A percentile compares a stretch with the other conserved stretches of the same genome.
Evolutionary conservation across 2,113 vertebrate species (phyloP).

Genomic region (Tachysurus fulvidraco): DNA sequence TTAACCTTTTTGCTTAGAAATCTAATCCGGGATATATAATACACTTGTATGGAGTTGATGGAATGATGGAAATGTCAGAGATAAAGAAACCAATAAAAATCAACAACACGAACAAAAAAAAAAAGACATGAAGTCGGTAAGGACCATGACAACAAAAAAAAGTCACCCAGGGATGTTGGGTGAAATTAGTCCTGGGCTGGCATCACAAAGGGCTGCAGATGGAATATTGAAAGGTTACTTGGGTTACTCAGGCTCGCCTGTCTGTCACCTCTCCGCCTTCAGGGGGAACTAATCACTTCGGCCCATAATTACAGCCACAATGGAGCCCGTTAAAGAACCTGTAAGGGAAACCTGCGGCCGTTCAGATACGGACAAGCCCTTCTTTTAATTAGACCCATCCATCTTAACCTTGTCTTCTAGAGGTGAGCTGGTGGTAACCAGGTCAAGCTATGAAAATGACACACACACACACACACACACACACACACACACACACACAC

Average conservation of each 20-base stretch:
- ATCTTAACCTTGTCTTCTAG: constrained; percentile 81
- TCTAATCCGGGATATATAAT: constrained; percentile 59
- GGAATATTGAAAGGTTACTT: constrained; percentile 80
- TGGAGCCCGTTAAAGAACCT: constrained; percentile 77
- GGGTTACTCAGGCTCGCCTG: constrained; percentile 76
- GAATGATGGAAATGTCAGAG: constrained; percentile 14
- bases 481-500: constrained; percentile 35
- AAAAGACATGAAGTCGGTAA: neutral
- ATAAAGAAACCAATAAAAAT: constrained; percentile 37
- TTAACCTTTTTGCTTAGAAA: constrained; percentile 68
- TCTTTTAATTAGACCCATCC: constrained; percentile 81
- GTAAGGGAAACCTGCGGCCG: constrained; percentile 79
- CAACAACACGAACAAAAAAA: neutral
- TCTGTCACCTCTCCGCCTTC: constrained; percentile 79
- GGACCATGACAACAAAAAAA: constrained; percentile 48
- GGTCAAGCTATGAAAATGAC: constrained; percentile 73
- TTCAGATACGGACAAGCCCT: constrained; percentile 72
- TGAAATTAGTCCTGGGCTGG: constrained; percentile 70
- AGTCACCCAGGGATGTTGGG: constrained; percentile 52
- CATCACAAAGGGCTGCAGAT: constrained; percentile 73
- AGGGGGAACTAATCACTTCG: constrained; percentile 78
- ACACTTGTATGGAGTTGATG: neutral
- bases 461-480: too few relatives aligned
- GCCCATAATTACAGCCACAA: constrained; percentile 81
- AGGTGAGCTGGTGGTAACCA: constrained; percentile 76